Base-by-base conservation (phyloP, 1,140 invertebrate genomes). In the Zaprionus inermis region DNA sequence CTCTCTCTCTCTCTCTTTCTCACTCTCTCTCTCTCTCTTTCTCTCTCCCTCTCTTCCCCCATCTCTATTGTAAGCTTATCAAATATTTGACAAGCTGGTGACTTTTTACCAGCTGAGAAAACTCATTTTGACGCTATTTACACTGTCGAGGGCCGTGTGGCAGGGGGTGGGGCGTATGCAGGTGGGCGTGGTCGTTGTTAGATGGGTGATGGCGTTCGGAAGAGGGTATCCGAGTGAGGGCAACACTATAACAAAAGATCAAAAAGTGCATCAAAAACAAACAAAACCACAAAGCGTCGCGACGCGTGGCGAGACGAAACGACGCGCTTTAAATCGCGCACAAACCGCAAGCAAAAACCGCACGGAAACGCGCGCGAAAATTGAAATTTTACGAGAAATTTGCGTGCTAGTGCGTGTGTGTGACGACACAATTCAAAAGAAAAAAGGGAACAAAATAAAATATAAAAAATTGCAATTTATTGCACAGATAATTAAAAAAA, bases 71-170 rank as follows among this genome's bases (percentile, higher is more conserved):
- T 38, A 32, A 28, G 36, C 46, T 59, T 30, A 36, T 56, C n/a
- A 73, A 73, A 54, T 68, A 73, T 73, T 67, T 68, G 65, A 60
- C 61, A 59, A 34, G 18, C 16, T 24, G 61, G 41, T 52, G 68
- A 70, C 68, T 71, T 64, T 22, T 49, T 28, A 18, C 49, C 63
- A 56, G 38, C 18, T 59, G 49, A 7, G 22, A 55, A 70, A 70
- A 61, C 28, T 70, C 36, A 61, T 55, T 61, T 63, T 70, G 49
- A 14, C 20, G 22, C 11, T 55, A 34, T 34, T 68, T 36, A 28
- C 34, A 46, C 57, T 18, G 10, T 16, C 28, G 1, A 2, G 32
- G 4, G 14, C 24, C n/a, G n/a, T n/a, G n/a, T n/a, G 14, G 5
- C 44, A 3, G 9, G 3, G 30, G 30, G 30, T 1, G 30, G 28